Conservation (phyloP, 2,888 invertebrate species). For the Neelides folsomi region DNA sequence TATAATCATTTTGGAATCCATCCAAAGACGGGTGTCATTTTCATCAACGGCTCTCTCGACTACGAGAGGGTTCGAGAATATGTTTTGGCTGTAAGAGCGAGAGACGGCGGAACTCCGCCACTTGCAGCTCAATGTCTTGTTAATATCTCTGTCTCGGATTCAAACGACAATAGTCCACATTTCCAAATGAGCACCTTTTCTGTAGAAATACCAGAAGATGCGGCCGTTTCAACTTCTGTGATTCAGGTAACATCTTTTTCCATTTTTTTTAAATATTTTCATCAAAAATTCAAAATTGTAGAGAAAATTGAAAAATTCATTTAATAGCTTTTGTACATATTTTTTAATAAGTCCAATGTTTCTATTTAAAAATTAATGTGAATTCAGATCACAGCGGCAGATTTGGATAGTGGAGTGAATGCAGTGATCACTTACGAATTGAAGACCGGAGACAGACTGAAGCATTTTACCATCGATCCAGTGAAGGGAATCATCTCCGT, state of each 20-base stretch:
- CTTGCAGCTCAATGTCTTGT: conserved; percentile 75
- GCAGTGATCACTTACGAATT: conserved; percentile 65
- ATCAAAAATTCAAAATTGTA: too few species aligned
- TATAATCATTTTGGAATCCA: conserved; percentile 70
- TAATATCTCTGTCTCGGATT: conserved; percentile 70
- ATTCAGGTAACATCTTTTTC: conserved; percentile 46
- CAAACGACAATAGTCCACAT: conserved; percentile 74
- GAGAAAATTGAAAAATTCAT: too few species aligned
- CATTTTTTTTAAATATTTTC: too few species aligned
- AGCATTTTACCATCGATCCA: conserved; percentile 64
- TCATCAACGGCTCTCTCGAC: conserved; percentile 65
- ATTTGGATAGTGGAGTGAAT: conserved; percentile 57
- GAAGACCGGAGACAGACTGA: conserved; percentile 57
- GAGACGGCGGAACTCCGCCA: conserved; percentile 78
- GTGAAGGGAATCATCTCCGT: conserved; percentile 65
- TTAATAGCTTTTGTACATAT: too few species aligned
- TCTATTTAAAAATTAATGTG: too few species aligned
- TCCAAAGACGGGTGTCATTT: conserved; percentile 52
- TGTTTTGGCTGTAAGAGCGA: conserved; percentile 74
- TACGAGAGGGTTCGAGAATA: conserved; percentile 76
- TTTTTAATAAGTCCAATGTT: too few species aligned
- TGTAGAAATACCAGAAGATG: conserved; percentile 65
- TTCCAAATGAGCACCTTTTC: conserved; percentile 58
- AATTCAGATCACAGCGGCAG: conserved; percentile 56
- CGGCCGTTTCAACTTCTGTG: conserved; percentile 55